Conservation (phyloP, 2,113 vertebrate species). For the Cygnus atratus region DNA sequence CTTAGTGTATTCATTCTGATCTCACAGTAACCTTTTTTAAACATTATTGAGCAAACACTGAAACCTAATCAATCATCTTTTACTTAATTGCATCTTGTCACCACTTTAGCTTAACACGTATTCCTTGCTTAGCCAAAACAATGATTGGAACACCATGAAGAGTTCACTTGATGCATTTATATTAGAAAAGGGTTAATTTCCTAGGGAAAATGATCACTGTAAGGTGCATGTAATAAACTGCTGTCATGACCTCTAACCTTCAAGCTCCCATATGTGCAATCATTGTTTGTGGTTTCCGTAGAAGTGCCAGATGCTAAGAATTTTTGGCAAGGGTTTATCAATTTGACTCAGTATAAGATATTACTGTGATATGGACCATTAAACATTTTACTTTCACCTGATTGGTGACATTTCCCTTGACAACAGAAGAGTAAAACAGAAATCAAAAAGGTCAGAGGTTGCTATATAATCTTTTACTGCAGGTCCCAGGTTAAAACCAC, state of each 20-base stretch:
- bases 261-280: constrained; percentile 62
- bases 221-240: constrained; percentile 75
- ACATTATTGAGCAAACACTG: constrained; percentile 3
- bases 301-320: constrained; percentile 64
- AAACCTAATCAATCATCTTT: constrained; percentile 64
- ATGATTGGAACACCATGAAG: not conserved
- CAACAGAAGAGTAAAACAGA: constrained; percentile 48
- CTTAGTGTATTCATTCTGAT: not conserved
- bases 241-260: constrained; percentile 68
- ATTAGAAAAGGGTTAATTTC: constrained; percentile 48
- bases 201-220: constrained; percentile 59
- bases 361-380: constrained; percentile 57
- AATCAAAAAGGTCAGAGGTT: constrained; percentile 77
- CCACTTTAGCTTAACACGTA: not conserved
- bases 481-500: constrained; percentile 73
- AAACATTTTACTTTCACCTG: constrained; percentile 56
- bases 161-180: constrained; percentile 34
- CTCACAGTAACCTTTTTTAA: not conserved
- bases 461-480: constrained; percentile 65
- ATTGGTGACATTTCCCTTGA: constrained; percentile 53
- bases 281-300: constrained; percentile 42
- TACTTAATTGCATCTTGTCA: constrained; percentile 58
- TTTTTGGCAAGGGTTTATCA: constrained; percentile 67
- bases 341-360: constrained; percentile 43
- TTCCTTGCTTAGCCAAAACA: constrained; percentile 48